phyloP scores from a whole-genome alignment of 1,140 invertebrate genomes.

The Psilanteris sp. region DNA sequence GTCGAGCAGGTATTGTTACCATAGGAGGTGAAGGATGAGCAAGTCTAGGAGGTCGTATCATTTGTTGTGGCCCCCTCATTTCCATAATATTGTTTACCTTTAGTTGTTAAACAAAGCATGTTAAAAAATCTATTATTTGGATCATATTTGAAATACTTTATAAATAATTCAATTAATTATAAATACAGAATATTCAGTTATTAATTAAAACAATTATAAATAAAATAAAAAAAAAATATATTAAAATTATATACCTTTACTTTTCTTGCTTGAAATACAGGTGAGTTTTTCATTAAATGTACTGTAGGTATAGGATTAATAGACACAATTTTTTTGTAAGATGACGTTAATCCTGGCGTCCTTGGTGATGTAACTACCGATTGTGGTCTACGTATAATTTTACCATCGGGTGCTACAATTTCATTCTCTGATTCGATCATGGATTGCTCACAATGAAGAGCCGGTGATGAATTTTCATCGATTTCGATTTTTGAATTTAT shows the following conservation, averaged over 20 bases:
- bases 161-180: too few relatives aligned
- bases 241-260: slow-evolving; percentile 22
- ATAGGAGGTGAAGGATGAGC: slow-evolving; percentile 63
- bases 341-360: not conserved
- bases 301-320: slow-evolving; percentile 58
- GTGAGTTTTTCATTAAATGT: slow-evolving; percentile 54
- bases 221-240: too few relatives aligned
- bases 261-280: slow-evolving; percentile 16
- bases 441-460: slow-evolving; percentile 69
- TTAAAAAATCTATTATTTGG: too few relatives aligned
- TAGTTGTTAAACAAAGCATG: too few relatives aligned
- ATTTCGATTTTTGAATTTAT: slow-evolving; percentile 33
- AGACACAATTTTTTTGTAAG: slow-evolving; percentile 17
- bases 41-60: slow-evolving; percentile 6
- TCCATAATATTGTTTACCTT: slow-evolving; percentile 29
- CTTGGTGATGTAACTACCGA: not conserved
- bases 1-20: slow-evolving; percentile 67
- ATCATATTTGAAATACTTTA: too few relatives aligned
- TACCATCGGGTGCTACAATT: slow-evolving; percentile 43
- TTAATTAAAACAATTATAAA: too few relatives aligned
- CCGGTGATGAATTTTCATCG: slow-evolving; percentile 51
- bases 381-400: not conserved
- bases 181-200: too few relatives aligned
- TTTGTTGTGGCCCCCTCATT: slow-evolving; percentile 1
- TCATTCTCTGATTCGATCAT: slow-evolving; percentile 70